phyloP scores from a whole-genome alignment of 2,113 vertebrate genomes.

The Zosterops borbonicus region DNA sequence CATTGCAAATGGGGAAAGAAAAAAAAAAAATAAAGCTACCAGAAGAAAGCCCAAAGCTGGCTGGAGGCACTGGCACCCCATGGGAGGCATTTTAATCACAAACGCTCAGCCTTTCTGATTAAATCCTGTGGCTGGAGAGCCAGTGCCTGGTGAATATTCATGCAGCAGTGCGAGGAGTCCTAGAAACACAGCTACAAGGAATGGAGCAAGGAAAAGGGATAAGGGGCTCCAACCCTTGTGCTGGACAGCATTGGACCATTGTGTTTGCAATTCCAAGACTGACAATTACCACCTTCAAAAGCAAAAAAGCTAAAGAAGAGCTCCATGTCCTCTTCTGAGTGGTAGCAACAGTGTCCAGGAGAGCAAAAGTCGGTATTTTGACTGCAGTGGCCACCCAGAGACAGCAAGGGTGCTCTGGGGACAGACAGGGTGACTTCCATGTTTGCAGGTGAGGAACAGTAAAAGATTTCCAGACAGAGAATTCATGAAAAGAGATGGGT shows the following conservation, averaged over 20 bases:
- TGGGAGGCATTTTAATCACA: conserved; percentile 54
- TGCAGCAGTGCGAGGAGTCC: not conserved
- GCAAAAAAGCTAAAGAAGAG: not conserved
- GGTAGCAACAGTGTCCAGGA: not conserved
- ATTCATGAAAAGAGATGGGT: not conserved
- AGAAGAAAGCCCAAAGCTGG: conserved; percentile 39
- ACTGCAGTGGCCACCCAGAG: not conserved
- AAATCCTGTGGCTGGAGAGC: conserved; percentile 38
- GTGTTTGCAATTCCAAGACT: not conserved
- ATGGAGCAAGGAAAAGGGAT: not conserved
- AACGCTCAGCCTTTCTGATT: conserved; percentile 55
- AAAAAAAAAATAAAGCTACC: not conserved
- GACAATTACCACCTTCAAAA: not conserved
- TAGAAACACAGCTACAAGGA: conserved; percentile 11
- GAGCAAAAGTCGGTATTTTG: accelerated
- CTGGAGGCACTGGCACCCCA: conserved; percentile 50
- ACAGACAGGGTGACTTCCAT: not conserved
- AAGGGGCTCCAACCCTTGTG: not conserved
- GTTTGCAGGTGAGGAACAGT: not conserved
- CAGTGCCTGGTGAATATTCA: conserved; percentile 62
- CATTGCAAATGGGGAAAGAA: not conserved
- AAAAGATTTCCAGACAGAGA: not conserved
- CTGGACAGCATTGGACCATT: not conserved
- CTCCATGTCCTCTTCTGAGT: not conserved
- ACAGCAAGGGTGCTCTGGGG: not conserved